Conservation (phyloP, 92 coral and sea anemone genomes). For the Epizoanthus rinbou region DNA sequence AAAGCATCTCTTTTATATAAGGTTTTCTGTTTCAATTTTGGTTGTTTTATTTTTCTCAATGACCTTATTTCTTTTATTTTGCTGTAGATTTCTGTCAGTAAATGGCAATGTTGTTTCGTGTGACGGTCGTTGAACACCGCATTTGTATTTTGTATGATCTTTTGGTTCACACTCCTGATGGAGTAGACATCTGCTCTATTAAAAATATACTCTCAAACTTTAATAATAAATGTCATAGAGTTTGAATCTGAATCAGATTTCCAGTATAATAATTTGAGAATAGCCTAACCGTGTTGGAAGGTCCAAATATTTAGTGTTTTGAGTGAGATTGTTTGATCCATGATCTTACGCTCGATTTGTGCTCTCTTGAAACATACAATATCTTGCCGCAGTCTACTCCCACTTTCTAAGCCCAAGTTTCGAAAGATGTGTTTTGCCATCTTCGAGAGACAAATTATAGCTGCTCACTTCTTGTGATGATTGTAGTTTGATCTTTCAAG, state of each 20-base stretch:
- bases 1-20: not conserved
- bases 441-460: not conserved
- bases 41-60: not conserved
- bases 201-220: slow-evolving; percentile 18
- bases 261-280: not conserved
- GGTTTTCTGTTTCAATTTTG: not conserved
- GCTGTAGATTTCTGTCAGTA: not conserved
- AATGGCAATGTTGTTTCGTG: not conserved
- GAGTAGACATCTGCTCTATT: slow-evolving; percentile 14
- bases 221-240: not conserved
- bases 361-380: not conserved
- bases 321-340: not conserved
- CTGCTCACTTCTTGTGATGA: not conserved
- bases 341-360: not conserved
- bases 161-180: slow-evolving; percentile 7
- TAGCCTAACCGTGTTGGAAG: not conserved
- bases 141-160: slow-evolving; percentile 29
- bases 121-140: not conserved
- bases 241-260: not conserved
- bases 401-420: not conserved
- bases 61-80: not conserved
- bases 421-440: not conserved
- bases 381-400: slow-evolving; percentile 15
- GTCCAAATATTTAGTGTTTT: not conserved
- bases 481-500: not conserved